Evolutionary conservation across 2,888 invertebrate genomes (phyloP).

Genomic region (Acheta domesticus): DNA sequence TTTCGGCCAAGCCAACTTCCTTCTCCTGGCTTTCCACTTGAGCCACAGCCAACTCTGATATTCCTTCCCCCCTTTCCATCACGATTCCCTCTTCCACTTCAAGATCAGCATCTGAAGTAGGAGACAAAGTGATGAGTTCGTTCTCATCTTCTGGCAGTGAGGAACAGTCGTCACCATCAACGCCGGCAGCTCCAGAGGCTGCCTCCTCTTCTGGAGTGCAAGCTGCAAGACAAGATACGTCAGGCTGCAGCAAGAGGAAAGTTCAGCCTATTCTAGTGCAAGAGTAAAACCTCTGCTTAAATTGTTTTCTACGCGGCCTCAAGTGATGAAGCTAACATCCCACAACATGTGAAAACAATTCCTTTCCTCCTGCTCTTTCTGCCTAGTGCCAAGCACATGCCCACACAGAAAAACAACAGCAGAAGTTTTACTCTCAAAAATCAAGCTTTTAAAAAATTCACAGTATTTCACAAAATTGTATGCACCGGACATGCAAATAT

Average conservation of each 20-base stretch:
- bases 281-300: slow-evolving; percentile 38
- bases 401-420: slow-evolving; percentile 19
- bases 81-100: not conserved
- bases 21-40: not conserved
- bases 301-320: not conserved
- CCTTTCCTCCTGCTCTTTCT: too few relatives aligned
- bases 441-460: slow-evolving; percentile 2
- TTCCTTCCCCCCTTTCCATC: not conserved
- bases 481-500: slow-evolving; percentile 21
- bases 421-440: slow-evolving; percentile 23
- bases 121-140: slow-evolving; percentile 36
- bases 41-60: not conserved
- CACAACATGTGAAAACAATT: too few relatives aligned
- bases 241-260: too few relatives aligned
- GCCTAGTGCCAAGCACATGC: not conserved
- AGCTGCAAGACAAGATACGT: too few relatives aligned
- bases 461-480: slow-evolving; percentile 22
- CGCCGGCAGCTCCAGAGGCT: slow-evolving; percentile 22
- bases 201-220: too few relatives aligned
- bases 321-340: too few relatives aligned
- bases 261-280: slow-evolving; percentile 4
- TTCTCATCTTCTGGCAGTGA: slow-evolving; percentile 37
- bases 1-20: not conserved
- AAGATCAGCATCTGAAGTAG: slow-evolving; percentile 29
- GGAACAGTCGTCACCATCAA: slow-evolving; percentile 32